These are phyloP conservation scores for Nesometra sesokonis DNA, from an alignment of 35 echinoderm and acorn worm species.

Conservation along the genomic window DNA sequence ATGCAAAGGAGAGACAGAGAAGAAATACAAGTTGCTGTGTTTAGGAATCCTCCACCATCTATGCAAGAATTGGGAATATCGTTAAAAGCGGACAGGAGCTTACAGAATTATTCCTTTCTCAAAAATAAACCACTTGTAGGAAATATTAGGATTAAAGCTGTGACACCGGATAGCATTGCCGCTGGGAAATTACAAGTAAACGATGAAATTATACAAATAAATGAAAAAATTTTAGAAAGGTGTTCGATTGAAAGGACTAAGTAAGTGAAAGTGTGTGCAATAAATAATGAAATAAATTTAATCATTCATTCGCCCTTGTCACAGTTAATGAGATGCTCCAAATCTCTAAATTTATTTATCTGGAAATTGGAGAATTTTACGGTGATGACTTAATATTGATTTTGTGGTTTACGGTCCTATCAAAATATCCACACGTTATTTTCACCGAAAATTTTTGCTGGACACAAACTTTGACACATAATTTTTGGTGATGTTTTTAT, in stretches of 20 bases:
- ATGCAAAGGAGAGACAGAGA: conserved; percentile 21
- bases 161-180: conserved; percentile 19
- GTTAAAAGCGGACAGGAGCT: conserved; percentile 7
- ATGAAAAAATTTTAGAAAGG: conserved; percentile 44
- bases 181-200: conserved; percentile 28
- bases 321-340: background rate
- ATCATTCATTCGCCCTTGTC: no score
- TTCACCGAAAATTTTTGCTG: no score
- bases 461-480: no score
- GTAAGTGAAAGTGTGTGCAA: conserved; percentile 21
- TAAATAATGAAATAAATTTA: no score
- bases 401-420: no score
- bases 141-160: conserved; percentile 42
- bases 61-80: conserved; percentile 50
- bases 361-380: no score
- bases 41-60: conserved; percentile 30
- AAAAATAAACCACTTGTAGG: conserved; percentile 18
- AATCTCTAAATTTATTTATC: no score
- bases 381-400: no score
- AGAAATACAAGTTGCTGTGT: conserved; percentile 35
- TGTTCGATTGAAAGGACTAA: conserved; percentile 53
- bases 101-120: background rate
- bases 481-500: no score
- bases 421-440: no score
- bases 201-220: conserved; percentile 54